Conservation (phyloP, 2,113 vertebrate species). For the Notiomystis cincta region DNA sequence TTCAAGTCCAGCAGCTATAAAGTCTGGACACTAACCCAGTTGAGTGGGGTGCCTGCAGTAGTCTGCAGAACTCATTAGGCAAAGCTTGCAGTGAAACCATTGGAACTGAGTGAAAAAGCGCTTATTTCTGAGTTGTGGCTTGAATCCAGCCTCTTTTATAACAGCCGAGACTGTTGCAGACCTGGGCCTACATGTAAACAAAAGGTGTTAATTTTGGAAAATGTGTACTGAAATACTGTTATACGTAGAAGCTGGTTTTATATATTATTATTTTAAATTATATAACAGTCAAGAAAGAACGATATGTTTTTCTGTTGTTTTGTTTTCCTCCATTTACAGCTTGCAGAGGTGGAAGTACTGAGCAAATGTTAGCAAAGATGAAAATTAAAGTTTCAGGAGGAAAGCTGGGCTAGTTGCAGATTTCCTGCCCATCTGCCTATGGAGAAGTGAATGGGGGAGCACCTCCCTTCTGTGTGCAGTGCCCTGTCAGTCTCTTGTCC, state of each 20-base stretch:
- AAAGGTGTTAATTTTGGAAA: background rate
- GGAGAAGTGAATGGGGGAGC: background rate
- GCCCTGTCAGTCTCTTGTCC: background rate
- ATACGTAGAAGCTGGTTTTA: background rate
- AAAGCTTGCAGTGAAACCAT: background rate
- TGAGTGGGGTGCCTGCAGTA: background rate
- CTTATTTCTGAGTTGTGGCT: background rate
- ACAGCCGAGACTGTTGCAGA: background rate
- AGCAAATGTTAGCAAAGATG: background rate
- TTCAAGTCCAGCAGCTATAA: background rate
- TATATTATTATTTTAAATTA: background rate
- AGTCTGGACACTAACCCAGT: background rate
- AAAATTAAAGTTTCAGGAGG: background rate
- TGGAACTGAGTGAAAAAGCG: background rate
- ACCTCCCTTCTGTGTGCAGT: background rate
- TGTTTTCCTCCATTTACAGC: background rate
- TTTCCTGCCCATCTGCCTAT: background rate
- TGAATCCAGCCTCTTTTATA: background rate
- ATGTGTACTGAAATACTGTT: background rate
- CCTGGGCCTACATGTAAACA: background rate
- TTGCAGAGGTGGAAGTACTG: background rate
- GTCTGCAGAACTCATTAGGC: conserved; percentile 18
- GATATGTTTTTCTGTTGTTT: background rate
- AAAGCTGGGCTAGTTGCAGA: background rate
- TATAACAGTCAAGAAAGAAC: background rate